phyloP scores from a whole-genome alignment of 2,888 invertebrate species.

The Electrophaes corylata region DNA sequence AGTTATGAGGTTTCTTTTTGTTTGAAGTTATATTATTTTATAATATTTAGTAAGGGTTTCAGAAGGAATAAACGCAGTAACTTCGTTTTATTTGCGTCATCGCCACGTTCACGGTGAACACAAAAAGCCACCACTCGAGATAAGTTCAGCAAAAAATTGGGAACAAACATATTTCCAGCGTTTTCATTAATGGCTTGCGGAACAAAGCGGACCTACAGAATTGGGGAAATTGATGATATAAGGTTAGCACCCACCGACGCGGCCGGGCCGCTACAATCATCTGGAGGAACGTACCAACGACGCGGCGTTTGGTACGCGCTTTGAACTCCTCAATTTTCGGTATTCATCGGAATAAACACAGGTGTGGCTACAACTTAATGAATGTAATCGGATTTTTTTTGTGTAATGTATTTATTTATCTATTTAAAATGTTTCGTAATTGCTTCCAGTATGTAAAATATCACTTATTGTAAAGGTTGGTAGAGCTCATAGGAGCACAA shows the following conservation, averaged over 20 bases:
- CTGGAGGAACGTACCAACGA: neutral
- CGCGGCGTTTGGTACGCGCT: too few species aligned
- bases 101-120: too few species aligned
- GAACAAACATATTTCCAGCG: slow-evolving; percentile 18
- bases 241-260: slow-evolving; percentile 17
- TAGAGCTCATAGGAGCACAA: too few species aligned
- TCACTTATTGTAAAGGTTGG: too few species aligned
- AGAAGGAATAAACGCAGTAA: too few species aligned
- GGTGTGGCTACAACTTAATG: slow-evolving; percentile 11
- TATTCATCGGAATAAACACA: slow-evolving; percentile 10
- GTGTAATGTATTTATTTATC: too few species aligned
- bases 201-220: slow-evolving; percentile 31
- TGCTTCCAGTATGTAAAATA: too few species aligned
- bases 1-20: too few species aligned
- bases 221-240: slow-evolving; percentile 36
- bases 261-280: slow-evolving; percentile 9
- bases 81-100: too few species aligned
- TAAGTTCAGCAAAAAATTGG: slow-evolving; percentile 9
- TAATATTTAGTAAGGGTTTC: too few species aligned
- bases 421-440: too few species aligned
- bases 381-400: slow-evolving; percentile 11
- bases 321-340: slow-evolving; percentile 8
- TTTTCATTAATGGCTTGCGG: slow-evolving; percentile 31
- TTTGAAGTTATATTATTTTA: too few species aligned
- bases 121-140: neutral